Conservation (phyloP, 35 echinoderm and acorn worm genomes). For the Apostichopus japonicus region DNA sequence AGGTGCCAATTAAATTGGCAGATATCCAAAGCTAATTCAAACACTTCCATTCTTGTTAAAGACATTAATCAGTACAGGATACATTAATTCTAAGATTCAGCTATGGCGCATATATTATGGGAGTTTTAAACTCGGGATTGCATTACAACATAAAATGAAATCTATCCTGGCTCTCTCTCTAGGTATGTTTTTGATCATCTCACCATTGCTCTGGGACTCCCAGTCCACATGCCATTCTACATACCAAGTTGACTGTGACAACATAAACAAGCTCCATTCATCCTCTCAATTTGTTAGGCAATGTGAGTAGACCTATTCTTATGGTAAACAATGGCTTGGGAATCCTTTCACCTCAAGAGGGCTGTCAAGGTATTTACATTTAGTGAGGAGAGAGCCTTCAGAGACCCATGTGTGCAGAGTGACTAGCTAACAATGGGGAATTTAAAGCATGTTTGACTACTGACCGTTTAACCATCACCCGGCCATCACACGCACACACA, state of each 20-base stretch:
- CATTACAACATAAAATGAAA: too few species aligned
- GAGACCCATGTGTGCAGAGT: background rate
- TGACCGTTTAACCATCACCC: background rate
- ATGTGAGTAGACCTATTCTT: background rate
- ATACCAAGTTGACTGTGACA: background rate
- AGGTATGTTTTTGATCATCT: too few species aligned
- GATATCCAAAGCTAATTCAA: too few species aligned
- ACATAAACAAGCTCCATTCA: slow-evolving; percentile 26
- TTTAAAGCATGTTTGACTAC: background rate
- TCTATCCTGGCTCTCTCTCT: too few species aligned
- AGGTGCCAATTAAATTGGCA: too few species aligned
- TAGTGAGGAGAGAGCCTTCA: background rate
- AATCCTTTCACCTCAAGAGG: slow-evolving; percentile 16
- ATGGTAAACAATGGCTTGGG: slow-evolving; percentile 3
- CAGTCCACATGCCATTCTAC: background rate
- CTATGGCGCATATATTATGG: too few species aligned
- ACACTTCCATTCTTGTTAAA: too few species aligned
- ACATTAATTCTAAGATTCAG: too few species aligned
- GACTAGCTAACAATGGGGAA: background rate
- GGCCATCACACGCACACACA: background rate
- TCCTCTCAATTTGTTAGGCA: slow-evolving; percentile 17
- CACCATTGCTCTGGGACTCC: background rate
- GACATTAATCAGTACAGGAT: too few species aligned
- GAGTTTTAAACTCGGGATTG: too few species aligned
- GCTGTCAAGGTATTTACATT: background rate